These are phyloP conservation scores for Enteromius paludinosus DNA, from an alignment of 2,797 vertebrate genomes.

Conservation along the genomic window DNA sequence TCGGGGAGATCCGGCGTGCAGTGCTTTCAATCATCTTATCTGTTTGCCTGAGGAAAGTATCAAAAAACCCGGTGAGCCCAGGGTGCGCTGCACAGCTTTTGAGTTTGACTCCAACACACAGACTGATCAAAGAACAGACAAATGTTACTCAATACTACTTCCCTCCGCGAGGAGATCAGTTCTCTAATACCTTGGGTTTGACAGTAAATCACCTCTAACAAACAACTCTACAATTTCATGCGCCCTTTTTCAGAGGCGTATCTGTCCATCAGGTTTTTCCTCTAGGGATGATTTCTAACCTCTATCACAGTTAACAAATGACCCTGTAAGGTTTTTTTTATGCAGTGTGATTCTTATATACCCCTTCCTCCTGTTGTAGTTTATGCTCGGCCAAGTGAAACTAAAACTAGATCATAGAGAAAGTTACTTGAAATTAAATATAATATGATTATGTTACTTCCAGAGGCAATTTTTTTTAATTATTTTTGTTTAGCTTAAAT, in stretches of 20 bases:
- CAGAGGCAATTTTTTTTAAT: neutral
- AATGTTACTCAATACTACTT: slow-evolving; percentile 56
- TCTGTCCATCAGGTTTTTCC: slow-evolving; percentile 40
- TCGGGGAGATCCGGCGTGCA: slow-evolving; percentile 68
- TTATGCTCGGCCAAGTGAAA: neutral
- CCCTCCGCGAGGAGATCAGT: slow-evolving; percentile 41
- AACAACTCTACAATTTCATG: slow-evolving; percentile 52
- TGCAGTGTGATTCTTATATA: slow-evolving; percentile 19
- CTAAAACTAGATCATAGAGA: neutral
- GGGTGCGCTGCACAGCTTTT: slow-evolving; percentile 31
- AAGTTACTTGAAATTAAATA: neutral
- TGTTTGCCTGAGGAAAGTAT: slow-evolving; percentile 50
- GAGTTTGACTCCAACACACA: slow-evolving; percentile 50
- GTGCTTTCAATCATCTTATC: slow-evolving; percentile 73
- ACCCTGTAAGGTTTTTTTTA: slow-evolving; percentile 26
- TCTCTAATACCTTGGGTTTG: slow-evolving; percentile 47
- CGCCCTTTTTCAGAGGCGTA: slow-evolving; percentile 42
- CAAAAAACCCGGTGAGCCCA: slow-evolving; percentile 45
- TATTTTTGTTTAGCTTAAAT: neutral
- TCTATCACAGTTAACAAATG: slow-evolving; percentile 26
- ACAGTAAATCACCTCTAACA: slow-evolving; percentile 55
- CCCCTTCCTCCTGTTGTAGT: neutral
- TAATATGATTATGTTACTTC: neutral
- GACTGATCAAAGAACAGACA: slow-evolving; percentile 57
- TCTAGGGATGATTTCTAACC: slow-evolving; percentile 28